Conservation (phyloP, 2,797 vertebrate species). For the Mergus octosetaceus region DNA sequence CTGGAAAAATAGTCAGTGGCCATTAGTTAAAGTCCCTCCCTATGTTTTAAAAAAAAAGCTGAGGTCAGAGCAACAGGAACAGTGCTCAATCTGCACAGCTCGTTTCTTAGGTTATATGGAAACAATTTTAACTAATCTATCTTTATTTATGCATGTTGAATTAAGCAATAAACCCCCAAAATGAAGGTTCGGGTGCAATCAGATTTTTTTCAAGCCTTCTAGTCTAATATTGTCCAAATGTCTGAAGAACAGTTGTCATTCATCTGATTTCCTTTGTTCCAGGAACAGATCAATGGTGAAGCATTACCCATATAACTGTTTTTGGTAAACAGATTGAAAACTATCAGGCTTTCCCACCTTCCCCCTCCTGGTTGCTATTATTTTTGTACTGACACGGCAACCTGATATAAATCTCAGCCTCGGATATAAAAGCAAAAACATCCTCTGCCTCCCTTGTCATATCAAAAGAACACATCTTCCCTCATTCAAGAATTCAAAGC, state of each 20-base stretch:
- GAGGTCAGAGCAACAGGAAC: neutral
- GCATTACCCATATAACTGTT: neutral
- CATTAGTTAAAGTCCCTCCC: neutral
- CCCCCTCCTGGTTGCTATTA: neutral
- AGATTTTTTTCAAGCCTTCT: neutral
- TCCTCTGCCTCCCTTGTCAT: neutral
- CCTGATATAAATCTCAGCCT: neutral
- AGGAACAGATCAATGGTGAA: neutral
- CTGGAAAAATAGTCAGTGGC: neutral
- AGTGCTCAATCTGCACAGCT: neutral
- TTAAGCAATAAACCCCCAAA: neutral
- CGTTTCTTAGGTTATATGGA: neutral
- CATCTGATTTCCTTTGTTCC: neutral
- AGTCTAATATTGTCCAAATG: neutral
- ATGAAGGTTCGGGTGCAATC: neutral
- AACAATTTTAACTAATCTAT: neutral
- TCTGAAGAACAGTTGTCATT: neutral
- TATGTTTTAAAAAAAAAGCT: neutral
- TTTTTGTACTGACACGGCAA: neutral
- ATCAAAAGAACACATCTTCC: neutral
- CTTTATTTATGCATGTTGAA: neutral
- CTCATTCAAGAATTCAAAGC: neutral
- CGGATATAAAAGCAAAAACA: neutral
- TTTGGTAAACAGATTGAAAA: neutral
- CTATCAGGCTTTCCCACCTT: neutral